Evolutionary conservation across 2,888 invertebrate genomes (phyloP).

Genomic region (Neoitamus cyanurus): DNA sequence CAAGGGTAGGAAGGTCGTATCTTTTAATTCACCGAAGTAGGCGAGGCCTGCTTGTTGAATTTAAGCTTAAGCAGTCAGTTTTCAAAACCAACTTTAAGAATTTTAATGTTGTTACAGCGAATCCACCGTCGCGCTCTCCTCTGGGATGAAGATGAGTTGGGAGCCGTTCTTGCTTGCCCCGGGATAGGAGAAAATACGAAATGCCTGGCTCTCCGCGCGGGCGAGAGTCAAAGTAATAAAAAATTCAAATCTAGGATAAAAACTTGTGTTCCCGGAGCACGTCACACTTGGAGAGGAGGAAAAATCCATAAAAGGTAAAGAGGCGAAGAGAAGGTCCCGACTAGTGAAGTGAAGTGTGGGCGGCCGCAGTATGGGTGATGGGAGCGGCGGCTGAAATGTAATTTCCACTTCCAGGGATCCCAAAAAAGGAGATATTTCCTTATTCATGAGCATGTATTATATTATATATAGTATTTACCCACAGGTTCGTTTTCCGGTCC

Average conservation of each 20-base stretch:
- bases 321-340: not conserved
- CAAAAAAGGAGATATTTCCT: slow-evolving; percentile 11
- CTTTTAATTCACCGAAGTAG: not conserved
- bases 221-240: not conserved
- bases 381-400: not conserved
- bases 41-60: no score
- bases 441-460: slow-evolving; percentile 30
- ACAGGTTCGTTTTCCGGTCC: not conserved
- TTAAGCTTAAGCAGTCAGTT: not conserved
- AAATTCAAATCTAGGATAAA: slow-evolving; percentile 26
- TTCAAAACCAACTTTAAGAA: not conserved
- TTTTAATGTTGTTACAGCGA: not conserved
- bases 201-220: not conserved
- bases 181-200: not conserved
- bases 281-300: slow-evolving; percentile 4
- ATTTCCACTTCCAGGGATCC: not conserved
- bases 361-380: not conserved
- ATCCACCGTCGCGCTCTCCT: not conserved
- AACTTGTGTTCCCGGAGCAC: not conserved
- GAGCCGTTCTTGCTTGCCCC: not conserved
- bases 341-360: not conserved
- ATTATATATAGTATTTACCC: slow-evolving; percentile 15
- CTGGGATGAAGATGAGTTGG: not conserved
- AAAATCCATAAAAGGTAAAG: slow-evolving; percentile 14
- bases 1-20: not conserved